Evolutionary conservation across 2,113 vertebrate genomes (phyloP), one percentile per base, ranked within the genome.

Genomic region (Cheilinus undulatus): DNA sequence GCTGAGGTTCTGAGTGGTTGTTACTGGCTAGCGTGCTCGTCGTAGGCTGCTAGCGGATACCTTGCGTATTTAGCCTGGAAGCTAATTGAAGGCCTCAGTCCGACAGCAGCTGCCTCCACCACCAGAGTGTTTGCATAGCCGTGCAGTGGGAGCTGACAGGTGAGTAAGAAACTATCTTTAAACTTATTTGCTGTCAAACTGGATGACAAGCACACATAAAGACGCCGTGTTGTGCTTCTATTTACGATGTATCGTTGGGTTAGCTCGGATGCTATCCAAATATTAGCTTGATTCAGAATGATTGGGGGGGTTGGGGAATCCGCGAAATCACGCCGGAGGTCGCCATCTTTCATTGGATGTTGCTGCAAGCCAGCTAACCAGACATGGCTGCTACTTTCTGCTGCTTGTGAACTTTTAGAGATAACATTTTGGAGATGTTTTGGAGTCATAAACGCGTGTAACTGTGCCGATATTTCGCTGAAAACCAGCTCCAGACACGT

Each of bases 291-390:
- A 56, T 68, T 64, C 52, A 54, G 43, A 65, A 49, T 22, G 64
- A 22, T 68, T 5, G 23, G 42, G 67, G 65, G 7, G 76, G 62
- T 40, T 58, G 72, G 79, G 76, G 81, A 62, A 82, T 84, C 69
- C 79, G 79, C 77, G 77, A 84, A 85, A 79, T 86, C 86, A 88
- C 85, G 76, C 86, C 77, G 86, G 90, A 90, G 88, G 90, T 89
- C 90, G 84, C 90, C 90, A 91, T 92, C 83, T 92, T 91, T 87
- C 86, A 87, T 70, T 72, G 86, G 85, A 80, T 78, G 82, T 61
- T 86, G 68, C 74, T 83, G 62, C 53, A 42, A 68, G 51, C 64
- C 52, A 53, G 66, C 75, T 46, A 71, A 68, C 62, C 4, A 54
- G 78, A 66, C 58, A 46, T 48, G 43, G 76, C 73, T 81, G 67